These are phyloP conservation scores for Meloe dianella DNA, from an alignment of 2,888 invertebrate genomes.

Conservation along the genomic window DNA sequence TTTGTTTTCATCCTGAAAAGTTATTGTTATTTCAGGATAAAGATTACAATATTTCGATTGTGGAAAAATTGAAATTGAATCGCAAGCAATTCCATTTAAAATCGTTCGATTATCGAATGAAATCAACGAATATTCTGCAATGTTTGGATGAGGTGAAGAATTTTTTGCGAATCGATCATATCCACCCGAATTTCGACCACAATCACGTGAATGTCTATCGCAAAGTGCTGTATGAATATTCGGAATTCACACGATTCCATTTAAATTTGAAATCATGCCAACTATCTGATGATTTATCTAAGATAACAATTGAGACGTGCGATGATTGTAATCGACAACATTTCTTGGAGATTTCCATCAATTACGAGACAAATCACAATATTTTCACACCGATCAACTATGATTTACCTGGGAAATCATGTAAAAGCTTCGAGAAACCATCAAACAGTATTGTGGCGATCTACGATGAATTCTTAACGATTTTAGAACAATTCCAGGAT, in stretches of 20 bases:
- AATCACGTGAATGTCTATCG: conserved; percentile 36
- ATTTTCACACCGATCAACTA: conserved; percentile 46
- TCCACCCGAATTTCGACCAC: neutral
- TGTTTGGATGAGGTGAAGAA: conserved; percentile 40
- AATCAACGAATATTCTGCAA: conserved; percentile 27
- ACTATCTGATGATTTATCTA: conserved; percentile 41
- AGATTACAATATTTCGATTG: conserved; percentile 37
- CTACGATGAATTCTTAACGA: conserved; percentile 47
- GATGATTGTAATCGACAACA: conserved; percentile 46
- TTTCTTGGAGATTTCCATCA: conserved; percentile 39
- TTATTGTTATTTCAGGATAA: conserved; percentile 37
- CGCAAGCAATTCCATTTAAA: neutral
- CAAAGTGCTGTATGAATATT: conserved; percentile 45
- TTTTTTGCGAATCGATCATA: neutral
- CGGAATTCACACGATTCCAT: conserved; percentile 47
- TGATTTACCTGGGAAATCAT: conserved; percentile 46
- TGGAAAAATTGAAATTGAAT: neutral
- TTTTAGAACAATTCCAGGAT: conserved; percentile 50
- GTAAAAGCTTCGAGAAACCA: conserved; percentile 27
- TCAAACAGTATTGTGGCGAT: conserved; percentile 45
- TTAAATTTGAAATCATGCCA: conserved; percentile 42
- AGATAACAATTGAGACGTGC: conserved; percentile 33
- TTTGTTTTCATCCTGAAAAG: conserved; percentile 10
- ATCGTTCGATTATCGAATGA: neutral
- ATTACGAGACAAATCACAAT: conserved; percentile 37